Evolutionary conservation across 2,113 vertebrate species (phyloP), one percentile per base, ranked within the genome.

Genomic region (Amphiprion ocellaris): DNA sequence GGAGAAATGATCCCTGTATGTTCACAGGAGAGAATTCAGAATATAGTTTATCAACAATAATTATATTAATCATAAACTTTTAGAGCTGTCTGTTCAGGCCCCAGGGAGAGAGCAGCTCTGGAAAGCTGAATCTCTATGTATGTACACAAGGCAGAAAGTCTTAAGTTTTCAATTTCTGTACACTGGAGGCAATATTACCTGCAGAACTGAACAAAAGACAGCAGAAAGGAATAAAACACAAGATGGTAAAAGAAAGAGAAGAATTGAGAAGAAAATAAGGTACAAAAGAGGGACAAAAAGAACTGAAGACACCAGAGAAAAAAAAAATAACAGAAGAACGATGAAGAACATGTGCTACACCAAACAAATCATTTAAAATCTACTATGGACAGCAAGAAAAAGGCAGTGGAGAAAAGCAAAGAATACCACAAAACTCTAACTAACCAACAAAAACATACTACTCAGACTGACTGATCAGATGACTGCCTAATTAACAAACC

Each of bases 61-160:
- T 81, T 69, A 69, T 87, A 87, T 63, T 21, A 79, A 83, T 65
- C 79, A 77, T 81, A 87, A 86, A 87, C 50, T 30, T 80, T 67
- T 60, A 79, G 80, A 82, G 83, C 68, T 56, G 68, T 85, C 75
- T 78, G 79, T 87, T 81, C 74, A 83, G 86, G 85, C 86, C 84
- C 76, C 60, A 60, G 33, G 66, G 66, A 73, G 82, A 89, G 59
- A 69, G 86, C 82, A 86, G 80, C 86, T 84, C 69, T 39, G 65
- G 17, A 86, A 87, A 77, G 74, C 72, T 70, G 79, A 72, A 77
- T 76, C 87, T 88, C 74, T 82, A 41, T 82, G 39, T 90, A 91
- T 91, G 76, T 92, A 92, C 89, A 92, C 86, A 93, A 92, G 92
- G 89, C 91, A 91, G 84, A 82, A 76, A 85, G 78, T 92, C 85